Base-by-base conservation (phyloP, 37 sponge, comb jelly and placozoan species). In the Tethya wilhelma region DNA sequence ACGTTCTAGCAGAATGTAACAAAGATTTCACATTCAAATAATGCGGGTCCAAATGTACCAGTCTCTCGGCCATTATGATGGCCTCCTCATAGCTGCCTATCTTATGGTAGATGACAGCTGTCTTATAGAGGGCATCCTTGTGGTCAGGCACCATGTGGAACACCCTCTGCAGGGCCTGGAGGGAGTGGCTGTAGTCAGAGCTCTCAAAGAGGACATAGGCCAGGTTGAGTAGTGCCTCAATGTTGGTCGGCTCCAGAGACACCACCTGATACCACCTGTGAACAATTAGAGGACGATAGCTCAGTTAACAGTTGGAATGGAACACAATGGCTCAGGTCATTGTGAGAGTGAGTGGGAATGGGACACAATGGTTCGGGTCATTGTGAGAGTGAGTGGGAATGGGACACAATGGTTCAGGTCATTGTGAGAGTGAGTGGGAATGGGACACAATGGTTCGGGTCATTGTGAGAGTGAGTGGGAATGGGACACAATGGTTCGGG, bases 111-210 rank as follows among this genome's bases (percentile, higher is more conserved):
- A 81, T 36, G 4, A 31, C 40, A 36, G 25, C 84, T 9, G 82
- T 36, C 31, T 62, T 75, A 73, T 88, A 76, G 34, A 81, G 83
- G 14, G 83, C 78, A 28, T 57, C 59, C 28, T 43, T 57, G 77
- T 88, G 62, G 39, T 44, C 26, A 4, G 93, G 93, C 28, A 71
- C 39, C 7, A 80, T 0, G 32, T 81, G 36, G 6, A 93, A 72
- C 14, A 80, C 71, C 32, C 53, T 55, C 8, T 64, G 59, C 17
- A 88, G 80, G 28, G 53, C 34, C 2, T 74, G 74, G 45, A 58
- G 67, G 33, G 89, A 66, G 58, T 64, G 33, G 7, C 32, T 1
- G 20, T 59, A 58, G 31, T 93, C n/a, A 2, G 67, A 45, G 0
- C 77, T 73, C 43, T 81, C 64, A 8, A 65, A 49, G 72, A 85